Percentiles rank a stretch among this genome's conserved stretches.
Evolutionary conservation across 2,113 vertebrate species (phyloP).

Genomic region (Columba livia): DNA sequence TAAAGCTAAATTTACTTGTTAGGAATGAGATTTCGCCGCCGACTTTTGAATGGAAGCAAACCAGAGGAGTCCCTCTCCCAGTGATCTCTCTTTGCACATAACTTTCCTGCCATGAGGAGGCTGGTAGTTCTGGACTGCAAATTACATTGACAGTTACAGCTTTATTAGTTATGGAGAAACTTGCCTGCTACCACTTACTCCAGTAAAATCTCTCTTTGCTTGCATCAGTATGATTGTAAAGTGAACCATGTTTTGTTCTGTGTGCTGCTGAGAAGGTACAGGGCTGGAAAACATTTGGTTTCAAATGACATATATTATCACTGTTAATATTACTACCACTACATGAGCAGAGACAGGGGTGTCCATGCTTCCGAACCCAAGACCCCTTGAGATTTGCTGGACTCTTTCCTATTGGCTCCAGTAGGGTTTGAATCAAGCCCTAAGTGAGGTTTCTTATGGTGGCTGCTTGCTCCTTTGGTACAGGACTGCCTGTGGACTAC

Average conservation of each 20-base stretch:
- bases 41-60: not conserved
- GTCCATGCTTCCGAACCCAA: not conserved
- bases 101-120: not conserved
- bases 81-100: not conserved
- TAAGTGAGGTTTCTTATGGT: not conserved
- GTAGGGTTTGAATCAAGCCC: not conserved
- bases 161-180: not conserved
- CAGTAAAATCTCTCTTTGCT: not conserved
- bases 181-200: not conserved
- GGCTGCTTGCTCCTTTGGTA: rapidly evolving
- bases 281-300: not conserved
- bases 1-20: not conserved
- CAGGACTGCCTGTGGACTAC: not conserved
- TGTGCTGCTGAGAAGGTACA: not conserved
- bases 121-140: not conserved
- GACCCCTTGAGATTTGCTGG: not conserved
- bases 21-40: not conserved
- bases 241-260: not conserved
- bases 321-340: too few relatives aligned
- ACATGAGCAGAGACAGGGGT: not conserved
- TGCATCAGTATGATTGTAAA: not conserved
- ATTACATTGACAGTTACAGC: rapidly evolving
- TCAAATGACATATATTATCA: rapidly evolving
- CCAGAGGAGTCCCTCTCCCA: not conserved
- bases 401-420: not conserved